phyloP scores from a whole-genome alignment of 2,797 vertebrate genomes.

The Sitta carolinensis region DNA sequence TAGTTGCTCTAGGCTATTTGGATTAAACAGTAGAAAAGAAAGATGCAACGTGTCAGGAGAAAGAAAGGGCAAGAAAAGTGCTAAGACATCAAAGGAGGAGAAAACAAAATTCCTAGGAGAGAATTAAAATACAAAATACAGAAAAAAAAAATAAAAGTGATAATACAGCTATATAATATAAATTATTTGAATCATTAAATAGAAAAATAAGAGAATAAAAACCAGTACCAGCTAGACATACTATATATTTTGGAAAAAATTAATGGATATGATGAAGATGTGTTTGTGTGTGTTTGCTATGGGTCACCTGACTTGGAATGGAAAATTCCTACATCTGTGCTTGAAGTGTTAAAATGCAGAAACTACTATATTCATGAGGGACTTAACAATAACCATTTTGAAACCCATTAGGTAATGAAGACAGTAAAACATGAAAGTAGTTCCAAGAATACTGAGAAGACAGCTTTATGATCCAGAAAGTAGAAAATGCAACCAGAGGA shows the following conservation, averaged over 20 bases:
- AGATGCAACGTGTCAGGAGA: not conserved
- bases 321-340: not conserved
- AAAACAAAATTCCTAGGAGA: not conserved
- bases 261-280: not conserved
- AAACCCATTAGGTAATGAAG: conserved; percentile 57
- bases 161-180: not conserved
- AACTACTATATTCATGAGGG: conserved; percentile 11
- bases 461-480: conserved; percentile 66
- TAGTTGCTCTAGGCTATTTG: not conserved
- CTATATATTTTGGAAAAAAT: not conserved
- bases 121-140: not conserved
- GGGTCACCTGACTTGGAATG: not conserved
- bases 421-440: conserved; percentile 49
- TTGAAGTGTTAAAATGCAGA: conserved; percentile 24
- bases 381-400: conserved; percentile 55
- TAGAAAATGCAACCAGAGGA: conserved; percentile 50
- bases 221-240: not conserved
- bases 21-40: not conserved
- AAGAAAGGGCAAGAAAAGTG: not conserved
- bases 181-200: not conserved
- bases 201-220: not conserved
- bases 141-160: not conserved
- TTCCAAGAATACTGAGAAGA: conserved; percentile 55
- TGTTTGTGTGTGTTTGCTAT: not conserved
- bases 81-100: not conserved